Evolutionary conservation across 2,797 vertebrate species (phyloP).

Genomic region (Orientallactaga sibirica): DNA sequence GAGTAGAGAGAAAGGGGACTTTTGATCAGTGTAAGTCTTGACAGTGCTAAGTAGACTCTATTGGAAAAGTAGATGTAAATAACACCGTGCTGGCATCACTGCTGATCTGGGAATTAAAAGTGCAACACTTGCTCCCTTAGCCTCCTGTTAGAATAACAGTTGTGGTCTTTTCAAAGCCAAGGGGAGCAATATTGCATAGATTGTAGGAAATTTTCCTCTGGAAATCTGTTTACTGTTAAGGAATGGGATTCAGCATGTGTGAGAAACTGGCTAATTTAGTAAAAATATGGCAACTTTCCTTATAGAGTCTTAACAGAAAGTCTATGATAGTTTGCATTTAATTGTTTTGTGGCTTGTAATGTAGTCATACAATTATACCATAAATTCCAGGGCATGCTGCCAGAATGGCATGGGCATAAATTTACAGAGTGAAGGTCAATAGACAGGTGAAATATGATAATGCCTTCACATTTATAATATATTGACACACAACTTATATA

Average conservation of each 20-base stretch:
- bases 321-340: background rate
- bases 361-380: background rate
- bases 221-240: constrained; percentile 45
- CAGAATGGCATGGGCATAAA: background rate
- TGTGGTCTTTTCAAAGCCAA: constrained; percentile 52
- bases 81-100: constrained; percentile 75
- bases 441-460: background rate
- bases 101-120: constrained; percentile 81
- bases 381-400: background rate
- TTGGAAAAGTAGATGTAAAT: constrained; percentile 77
- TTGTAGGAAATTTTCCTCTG: background rate
- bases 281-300: background rate
- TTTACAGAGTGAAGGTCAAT: background rate
- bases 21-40: constrained; percentile 84
- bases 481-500: background rate
- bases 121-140: constrained; percentile 64
- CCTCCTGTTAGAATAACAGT: constrained; percentile 54
- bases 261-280: background rate
- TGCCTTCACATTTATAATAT: no score
- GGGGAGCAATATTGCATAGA: constrained; percentile 7
- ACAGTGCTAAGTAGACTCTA: constrained; percentile 75
- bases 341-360: background rate
- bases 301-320: background rate
- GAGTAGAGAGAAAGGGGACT: constrained; percentile 74
- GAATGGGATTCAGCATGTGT: background rate